Base-by-base conservation (phyloP, 2,888 invertebrate genomes). In the Nymphalis polychloros region DNA sequence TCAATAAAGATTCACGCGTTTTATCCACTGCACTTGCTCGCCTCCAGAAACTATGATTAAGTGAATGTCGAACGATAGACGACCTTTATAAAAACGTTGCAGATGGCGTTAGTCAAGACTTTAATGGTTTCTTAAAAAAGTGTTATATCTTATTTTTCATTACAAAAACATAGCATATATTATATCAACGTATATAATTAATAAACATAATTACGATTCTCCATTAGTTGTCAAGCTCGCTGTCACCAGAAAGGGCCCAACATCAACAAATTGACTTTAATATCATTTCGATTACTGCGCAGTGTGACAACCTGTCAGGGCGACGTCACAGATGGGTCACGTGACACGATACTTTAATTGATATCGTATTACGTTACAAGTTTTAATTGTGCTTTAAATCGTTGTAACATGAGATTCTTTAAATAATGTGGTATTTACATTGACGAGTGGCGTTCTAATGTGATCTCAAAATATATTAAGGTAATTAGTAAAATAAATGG, bases 371-470 rank as follows among this genome's bases (percentile, higher is more conserved):
- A 59, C 68, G 46, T 65, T 35, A 41, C 50, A 65, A 63, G 41
- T 65, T 68, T 60, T 68, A 71, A 71, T 68, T 64, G 59, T 59
- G 64, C 68, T 68, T 59, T 65, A 57, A 68, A 60, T 71, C 60
- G 57, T 70, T 19, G 70, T 67, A 50, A 70, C 47, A 49, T 61
- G 57, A 70, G 63, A 19, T 35, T n/a, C 35, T 27, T n/a, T 10
- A 20, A 55, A 64, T 61, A 52, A 52, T 41, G 13, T 52, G 50
- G 23, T 61, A 46, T 53, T 60, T 60, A 31, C 13, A 50, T 20
- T 60, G 46, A 50, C 46, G 50, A 65, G 50, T 46, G 16, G 31
- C 17, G 31, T 53, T 27, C 2, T 35, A n/a, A 55, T 35, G 31
- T 55, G 50, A 27, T 49, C 17, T 23, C 23, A 23, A 53, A 49